Evolutionary conservation across 2,113 vertebrate species (phyloP), one percentile per base, ranked within the genome.

Genomic region (Platichthys flesus): DNA sequence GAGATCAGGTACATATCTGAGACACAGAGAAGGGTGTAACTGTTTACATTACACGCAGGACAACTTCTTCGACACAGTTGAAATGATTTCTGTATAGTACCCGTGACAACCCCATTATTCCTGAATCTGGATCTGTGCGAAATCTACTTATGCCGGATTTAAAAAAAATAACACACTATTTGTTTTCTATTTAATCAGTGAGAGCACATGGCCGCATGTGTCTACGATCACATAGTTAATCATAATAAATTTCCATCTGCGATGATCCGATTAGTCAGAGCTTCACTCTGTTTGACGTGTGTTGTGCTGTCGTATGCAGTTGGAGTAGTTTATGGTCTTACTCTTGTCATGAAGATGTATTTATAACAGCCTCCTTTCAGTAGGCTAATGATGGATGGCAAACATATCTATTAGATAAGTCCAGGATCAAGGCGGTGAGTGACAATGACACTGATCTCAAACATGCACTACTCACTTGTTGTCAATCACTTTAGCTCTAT

Each of bases 301-400:
- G 35, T 9, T 37, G 35, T 37, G 35, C 35, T 37, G 35, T 37
- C 66, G 8, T 24, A 42, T 10, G 68, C 23, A 3, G 21, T n/a
- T 66, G 72, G 20, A 82, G 57, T 20, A 20, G 69, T 69, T 77
- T 73, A 73, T 68, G 63, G 51, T 63, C 31, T 45, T 68, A 63
- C 23, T 62, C 58, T 2, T 26, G 66, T 26, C 54, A 52, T n/a
- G 2, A 14, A 54, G 64, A 21, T 69, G n/a, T 61, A 62, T 28
- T 61, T 15, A 24, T 71, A 55, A 75, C 26, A 62, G 26, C 52
- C n/a, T 45, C 67, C 24, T n/a, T 26, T 28, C 28, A 77, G 60
- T 1, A 35, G 40, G 12, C 24, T 65, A 24, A 74, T 31, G 76
- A 80, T 35, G 51, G 2, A 55, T 3, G 31, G 58, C 21, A 84